phyloP scores from a whole-genome alignment of 2,888 invertebrate species.

The Papilio gigon region DNA sequence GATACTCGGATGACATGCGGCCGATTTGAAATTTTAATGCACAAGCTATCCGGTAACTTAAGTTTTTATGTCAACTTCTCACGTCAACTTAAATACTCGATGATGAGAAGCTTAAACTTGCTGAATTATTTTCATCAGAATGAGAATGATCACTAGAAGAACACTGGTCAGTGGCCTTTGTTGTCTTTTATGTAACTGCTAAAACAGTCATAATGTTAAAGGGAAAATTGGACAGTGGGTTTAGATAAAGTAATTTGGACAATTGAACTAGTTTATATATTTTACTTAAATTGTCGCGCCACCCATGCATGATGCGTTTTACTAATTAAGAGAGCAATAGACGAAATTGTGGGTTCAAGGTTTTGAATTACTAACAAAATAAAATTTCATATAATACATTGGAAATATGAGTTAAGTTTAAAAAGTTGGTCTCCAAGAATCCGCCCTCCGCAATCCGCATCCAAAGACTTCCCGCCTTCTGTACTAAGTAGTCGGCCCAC shows the following conservation, averaged over 20 bases:
- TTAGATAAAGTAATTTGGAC: constrained; percentile 22
- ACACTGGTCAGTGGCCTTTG: constrained; percentile 10
- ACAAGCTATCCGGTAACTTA: constrained; percentile 17
- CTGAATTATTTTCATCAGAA: not conserved
- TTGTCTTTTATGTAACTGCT: not conserved
- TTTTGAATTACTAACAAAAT: not conserved
- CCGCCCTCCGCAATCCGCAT: too few relatives aligned
- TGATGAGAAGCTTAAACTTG: not conserved
- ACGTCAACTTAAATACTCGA: not conserved
- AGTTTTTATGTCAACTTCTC: constrained; percentile 17
- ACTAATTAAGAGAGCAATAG: not conserved
- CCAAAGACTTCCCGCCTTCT: too few relatives aligned
- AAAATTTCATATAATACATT: not conserved
- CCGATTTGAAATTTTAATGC: constrained; percentile 36
- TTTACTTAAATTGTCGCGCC: constrained; percentile 29
- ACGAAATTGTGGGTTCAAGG: not conserved
- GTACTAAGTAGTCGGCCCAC: too few relatives aligned
- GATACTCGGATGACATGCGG: constrained; percentile 15
- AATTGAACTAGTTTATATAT: constrained; percentile 24
- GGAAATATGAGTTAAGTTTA: not conserved
- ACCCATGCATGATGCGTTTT: constrained; percentile 20
- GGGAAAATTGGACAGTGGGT: constrained; percentile 7
- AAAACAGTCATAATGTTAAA: not conserved
- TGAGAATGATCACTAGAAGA: not conserved
- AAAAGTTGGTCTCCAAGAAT: not conserved